Base-by-base conservation (phyloP, 2,888 invertebrate genomes). In the Bellardia bayeri region DNA sequence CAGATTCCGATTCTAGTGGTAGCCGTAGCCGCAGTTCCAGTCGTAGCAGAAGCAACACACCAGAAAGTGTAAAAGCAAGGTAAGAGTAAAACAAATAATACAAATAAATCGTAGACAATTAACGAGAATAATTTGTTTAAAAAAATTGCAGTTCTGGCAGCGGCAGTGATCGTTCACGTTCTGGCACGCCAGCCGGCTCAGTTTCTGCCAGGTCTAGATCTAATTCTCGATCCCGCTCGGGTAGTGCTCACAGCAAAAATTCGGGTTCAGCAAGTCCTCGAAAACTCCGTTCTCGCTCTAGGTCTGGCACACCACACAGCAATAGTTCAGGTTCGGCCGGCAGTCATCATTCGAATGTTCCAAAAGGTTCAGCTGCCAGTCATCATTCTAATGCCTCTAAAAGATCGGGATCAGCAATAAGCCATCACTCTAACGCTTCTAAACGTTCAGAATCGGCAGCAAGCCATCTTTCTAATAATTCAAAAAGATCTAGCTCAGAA, bases 181-280 rank as follows among this genome's bases (percentile, higher is more conserved):
- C 91, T 1, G 95, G 94, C 86, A 94, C 95, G 1, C 95, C 95
- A 0, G 94, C 94, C 89, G 89, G 89, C 7, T 82, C 86, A 6
- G 86, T 75, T 8, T 89, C 90, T 9, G 85, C 78, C 13, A 85
- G 87, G 8, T 89, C 90, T 6, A 86, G 88, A 54, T 89, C 89
- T 8, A 76, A 79, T 11, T 89, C 90, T 79, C 91, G 75, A 72
- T 93, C 92, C 40, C 90, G 81, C 66, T 89, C 90, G 1, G 87
- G 79, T 9, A 82, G 87, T 51, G 89, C 85, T 13, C 82, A 80
- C 9, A 87, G 88, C 33, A 80, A 42, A n/a, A 68, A 0, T 87
- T 89, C 30, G 42, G 82, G 75, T 80, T 82, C 40, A 85, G 75
- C 2, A 86, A 88, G 8, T 78, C 89, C 56, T 51, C 64, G 72